phyloP scores from a whole-genome alignment of 2,797 vertebrate species.

The Peromyscus nudipes region DNA sequence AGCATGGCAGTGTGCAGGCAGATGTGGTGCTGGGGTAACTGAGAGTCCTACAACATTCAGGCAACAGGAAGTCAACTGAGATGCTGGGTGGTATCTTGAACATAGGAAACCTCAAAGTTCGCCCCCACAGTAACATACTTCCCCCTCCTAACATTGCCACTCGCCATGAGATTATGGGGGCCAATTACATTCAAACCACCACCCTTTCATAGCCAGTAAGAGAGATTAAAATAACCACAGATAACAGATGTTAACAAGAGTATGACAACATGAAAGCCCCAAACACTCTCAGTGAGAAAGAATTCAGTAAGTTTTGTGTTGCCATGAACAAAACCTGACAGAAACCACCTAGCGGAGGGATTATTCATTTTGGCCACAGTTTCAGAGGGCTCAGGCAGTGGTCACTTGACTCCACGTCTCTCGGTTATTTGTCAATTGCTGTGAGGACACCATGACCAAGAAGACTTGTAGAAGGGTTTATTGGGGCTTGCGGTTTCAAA shows the following conservation, averaged over 20 bases:
- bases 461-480: background rate
- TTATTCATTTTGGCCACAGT: background rate
- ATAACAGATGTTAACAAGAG: background rate
- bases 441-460: background rate
- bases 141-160: background rate
- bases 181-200: background rate
- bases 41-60: background rate
- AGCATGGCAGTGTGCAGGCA: background rate
- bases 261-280: too few relatives aligned
- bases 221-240: background rate
- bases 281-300: fast-evolving
- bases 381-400: background rate
- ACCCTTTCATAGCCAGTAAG: background rate
- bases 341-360: background rate
- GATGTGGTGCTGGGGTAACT: fast-evolving
- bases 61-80: background rate
- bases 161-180: background rate
- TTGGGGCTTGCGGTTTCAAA: background rate
- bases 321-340: background rate
- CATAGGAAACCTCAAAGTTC: background rate
- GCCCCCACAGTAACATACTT: background rate
- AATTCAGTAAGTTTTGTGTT: background rate
- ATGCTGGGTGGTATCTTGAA: background rate
- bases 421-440: background rate
- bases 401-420: background rate